These are phyloP conservation scores for Pelusios castaneus DNA, from an alignment of 2,113 vertebrate species.

Conservation along the genomic window DNA sequence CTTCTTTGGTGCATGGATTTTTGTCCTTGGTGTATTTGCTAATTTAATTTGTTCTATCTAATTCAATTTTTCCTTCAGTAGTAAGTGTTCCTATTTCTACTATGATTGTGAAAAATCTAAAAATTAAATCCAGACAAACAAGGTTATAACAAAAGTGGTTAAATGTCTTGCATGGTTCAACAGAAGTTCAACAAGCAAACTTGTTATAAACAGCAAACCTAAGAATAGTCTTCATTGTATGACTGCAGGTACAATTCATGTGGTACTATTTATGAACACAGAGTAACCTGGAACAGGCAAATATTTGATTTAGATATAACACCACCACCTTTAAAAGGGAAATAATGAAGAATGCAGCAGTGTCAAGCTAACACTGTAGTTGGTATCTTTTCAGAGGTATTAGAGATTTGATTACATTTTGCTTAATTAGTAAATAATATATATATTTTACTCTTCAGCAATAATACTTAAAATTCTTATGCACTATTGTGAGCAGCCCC, in stretches of 20 bases:
- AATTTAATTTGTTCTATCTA: neutral
- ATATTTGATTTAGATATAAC: neutral
- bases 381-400: neutral
- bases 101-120: neutral
- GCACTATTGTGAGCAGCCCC: constrained; percentile 6
- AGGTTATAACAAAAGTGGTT: neutral
- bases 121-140: neutral
- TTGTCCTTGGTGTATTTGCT: neutral
- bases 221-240: neutral
- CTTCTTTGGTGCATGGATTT: neutral
- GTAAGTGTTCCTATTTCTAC: neutral
- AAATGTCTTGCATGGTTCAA: neutral
- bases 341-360: neutral
- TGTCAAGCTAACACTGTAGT: neutral
- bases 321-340: neutral
- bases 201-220: neutral
- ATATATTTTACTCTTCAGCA: no score
- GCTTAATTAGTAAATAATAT: neutral
- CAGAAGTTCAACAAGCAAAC: neutral
- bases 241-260: neutral
- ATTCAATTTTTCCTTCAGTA: neutral
- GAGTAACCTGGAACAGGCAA: neutral
- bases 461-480: neutral
- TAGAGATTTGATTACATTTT: neutral
- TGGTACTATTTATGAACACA: neutral